Evolutionary conservation across 2,888 invertebrate species (phyloP), one percentile per base, ranked within the genome.

Genomic region (Scaptomyza caliginosa): DNA sequence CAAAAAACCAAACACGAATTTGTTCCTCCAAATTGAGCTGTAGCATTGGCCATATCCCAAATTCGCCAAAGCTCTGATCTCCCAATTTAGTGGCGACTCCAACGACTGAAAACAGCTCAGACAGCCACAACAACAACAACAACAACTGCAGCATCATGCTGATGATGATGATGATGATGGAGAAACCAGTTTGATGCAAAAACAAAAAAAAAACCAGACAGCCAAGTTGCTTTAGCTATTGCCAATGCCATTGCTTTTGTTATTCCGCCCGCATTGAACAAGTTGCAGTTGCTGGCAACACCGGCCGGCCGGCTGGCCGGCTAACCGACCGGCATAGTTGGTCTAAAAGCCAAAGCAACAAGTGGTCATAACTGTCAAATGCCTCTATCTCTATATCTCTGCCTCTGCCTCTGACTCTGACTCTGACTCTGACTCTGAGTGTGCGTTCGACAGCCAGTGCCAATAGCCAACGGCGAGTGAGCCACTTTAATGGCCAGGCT

Each of bases 321-420:
- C 74, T 69, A 65, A 82, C 78, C 80, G 84, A 80, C 84, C 49
- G 55, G 60, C 64, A 40, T 32, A 67, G 58, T 56, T 63, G 60
- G 65, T 70, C 78, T 76, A 62, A 77, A 77, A 75, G 71, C 68
- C 64, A 69, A 64, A 62, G 45, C 67, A 67, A 49, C 79, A 87
- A 82, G 88, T 83, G 86, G 81, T 86, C 82, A 83, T 88, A 83
- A 83, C 82, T 83, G 88, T 88, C 88, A 88, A 87, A 83, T 76
- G 83, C 28, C 45, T 36, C 56, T 42, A 52, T 32, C 34, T 19
- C 50, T n/a, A 23, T n/a, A 23, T 39, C 62, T 50, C 24, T 55
- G 67, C 60, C 80, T 26, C 10, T 30, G 24, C 30, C 17, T 43
- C 36, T 19, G 26, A 28, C 34, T 26, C 49, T 56, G 36, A 36